phyloP scores from a whole-genome alignment of 2,888 invertebrate genomes.

The Drosophila stalkeri region DNA sequence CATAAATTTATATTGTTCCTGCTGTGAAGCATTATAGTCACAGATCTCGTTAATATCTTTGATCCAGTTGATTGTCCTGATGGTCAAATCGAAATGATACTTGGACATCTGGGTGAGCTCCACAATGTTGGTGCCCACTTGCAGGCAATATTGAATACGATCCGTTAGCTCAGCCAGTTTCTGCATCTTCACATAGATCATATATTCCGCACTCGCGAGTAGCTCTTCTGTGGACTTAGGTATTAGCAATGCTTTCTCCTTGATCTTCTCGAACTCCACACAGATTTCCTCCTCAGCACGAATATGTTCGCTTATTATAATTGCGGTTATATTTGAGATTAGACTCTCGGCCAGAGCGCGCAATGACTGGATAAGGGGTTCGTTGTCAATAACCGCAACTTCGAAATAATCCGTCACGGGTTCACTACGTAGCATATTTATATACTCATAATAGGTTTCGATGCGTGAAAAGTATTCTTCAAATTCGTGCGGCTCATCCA shows the following conservation, averaged over 20 bases:
- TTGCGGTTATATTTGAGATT: slow-evolving; percentile 87
- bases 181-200: slow-evolving; percentile 91
- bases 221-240: slow-evolving; percentile 93
- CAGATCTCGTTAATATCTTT: slow-evolving; percentile 92
- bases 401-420: slow-evolving; percentile 89
- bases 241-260: slow-evolving; percentile 88
- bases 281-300: slow-evolving; percentile 89
- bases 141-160: slow-evolving; percentile 89
- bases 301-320: slow-evolving; percentile 88
- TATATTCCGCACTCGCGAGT: slow-evolving; percentile 92
- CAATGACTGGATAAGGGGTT: slow-evolving; percentile 88
- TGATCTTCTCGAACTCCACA: slow-evolving; percentile 90
- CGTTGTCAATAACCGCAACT: slow-evolving; percentile 88
- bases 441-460: slow-evolving; percentile 87
- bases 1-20: slow-evolving; percentile 92
- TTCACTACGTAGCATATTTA: slow-evolving; percentile 87
- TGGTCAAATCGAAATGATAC: slow-evolving; percentile 92
- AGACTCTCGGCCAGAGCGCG: slow-evolving; percentile 87
- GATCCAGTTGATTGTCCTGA: slow-evolving; percentile 93
- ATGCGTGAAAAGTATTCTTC: slow-evolving; percentile 88
- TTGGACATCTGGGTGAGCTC: slow-evolving; percentile 91
- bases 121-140: slow-evolving; percentile 88
- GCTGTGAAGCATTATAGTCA: slow-evolving; percentile 90
- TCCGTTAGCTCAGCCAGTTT: slow-evolving; percentile 89
- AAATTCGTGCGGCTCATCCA: slow-evolving; percentile 86